phyloP scores from a whole-genome alignment of 2,888 invertebrate genomes.

The Vesta saturnalis region DNA sequence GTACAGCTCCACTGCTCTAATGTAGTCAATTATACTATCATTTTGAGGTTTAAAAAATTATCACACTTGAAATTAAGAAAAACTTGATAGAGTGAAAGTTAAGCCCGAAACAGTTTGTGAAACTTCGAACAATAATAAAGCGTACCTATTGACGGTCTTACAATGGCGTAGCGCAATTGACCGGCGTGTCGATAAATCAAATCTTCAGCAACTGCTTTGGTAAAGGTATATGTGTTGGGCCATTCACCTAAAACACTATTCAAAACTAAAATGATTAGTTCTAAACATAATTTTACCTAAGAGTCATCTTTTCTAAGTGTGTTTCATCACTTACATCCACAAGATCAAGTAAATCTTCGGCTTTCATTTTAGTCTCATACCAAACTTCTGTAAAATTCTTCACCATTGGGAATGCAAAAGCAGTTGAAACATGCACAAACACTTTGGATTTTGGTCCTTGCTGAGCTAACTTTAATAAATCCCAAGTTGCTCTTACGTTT shows the following conservation, averaged over 20 bases:
- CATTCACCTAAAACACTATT: constrained; percentile 63
- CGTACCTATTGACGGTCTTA: constrained; percentile 72
- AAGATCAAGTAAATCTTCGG: constrained; percentile 59
- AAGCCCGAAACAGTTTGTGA: no score
- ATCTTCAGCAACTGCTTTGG: constrained; percentile 77
- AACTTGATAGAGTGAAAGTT: no score
- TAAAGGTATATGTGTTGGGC: constrained; percentile 79
- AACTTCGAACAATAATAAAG: no score
- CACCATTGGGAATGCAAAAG: constrained; percentile 46
- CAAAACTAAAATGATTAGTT: no score
- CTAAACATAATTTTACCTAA: no score
- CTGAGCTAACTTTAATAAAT: no score
- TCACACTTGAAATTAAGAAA: no score
- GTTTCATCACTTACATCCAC: constrained; percentile 56
- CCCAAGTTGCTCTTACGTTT: constrained; percentile 64
- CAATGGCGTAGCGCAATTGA: constrained; percentile 70
- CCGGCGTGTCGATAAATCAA: constrained; percentile 64
- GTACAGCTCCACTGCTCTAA: no score
- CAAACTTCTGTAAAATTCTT: constrained; percentile 54
- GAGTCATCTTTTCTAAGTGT: constrained; percentile 55
- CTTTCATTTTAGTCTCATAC: constrained; percentile 62
- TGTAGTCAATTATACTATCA: no score
- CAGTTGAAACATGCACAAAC: constrained; percentile 51
- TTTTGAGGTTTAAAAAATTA: no score
- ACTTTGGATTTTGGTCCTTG: constrained; percentile 66